Percentiles rank a stretch among this genome's conserved stretches.
Evolutionary conservation across 2,888 invertebrate genomes (phyloP).

Genomic region (Melieria omissa): DNA sequence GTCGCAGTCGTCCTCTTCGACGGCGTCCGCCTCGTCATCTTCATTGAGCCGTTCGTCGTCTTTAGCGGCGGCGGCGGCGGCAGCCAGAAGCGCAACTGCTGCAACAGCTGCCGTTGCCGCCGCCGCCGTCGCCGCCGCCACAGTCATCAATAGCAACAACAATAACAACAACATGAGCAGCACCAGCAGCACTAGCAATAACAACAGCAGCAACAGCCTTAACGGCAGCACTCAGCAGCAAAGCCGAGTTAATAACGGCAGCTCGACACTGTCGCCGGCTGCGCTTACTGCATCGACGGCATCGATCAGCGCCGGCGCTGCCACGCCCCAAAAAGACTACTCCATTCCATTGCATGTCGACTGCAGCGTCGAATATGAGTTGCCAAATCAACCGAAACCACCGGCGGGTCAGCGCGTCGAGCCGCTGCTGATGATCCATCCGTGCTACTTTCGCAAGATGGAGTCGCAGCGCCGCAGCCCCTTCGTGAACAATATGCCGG

Average conservation of each 20-base stretch:
- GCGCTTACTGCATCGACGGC: slow-evolving; percentile 20
- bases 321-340: slow-evolving; percentile 79
- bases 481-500: slow-evolving; percentile 85
- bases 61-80: slow-evolving; percentile 46
- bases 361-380: slow-evolving; percentile 91
- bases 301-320: slow-evolving; percentile 67
- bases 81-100: slow-evolving; percentile 38
- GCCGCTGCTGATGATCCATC: slow-evolving; percentile 89
- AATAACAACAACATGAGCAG: slow-evolving; percentile 38
- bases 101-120: slow-evolving; percentile 38
- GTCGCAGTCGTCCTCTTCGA: slow-evolving; percentile 32
- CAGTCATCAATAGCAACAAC: slow-evolving; percentile 47
- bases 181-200: slow-evolving; percentile 42
- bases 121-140: slow-evolving; percentile 45
- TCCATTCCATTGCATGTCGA: slow-evolving; percentile 88
- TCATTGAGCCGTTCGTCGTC: slow-evolving; percentile 34
- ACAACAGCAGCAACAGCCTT: slow-evolving; percentile 38
- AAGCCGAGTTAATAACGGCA: slow-evolving; percentile 25
- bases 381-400: slow-evolving; percentile 89
- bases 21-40: slow-evolving; percentile 24
- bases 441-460: slow-evolving; percentile 88
- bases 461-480: slow-evolving; percentile 85
- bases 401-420: slow-evolving; percentile 85
- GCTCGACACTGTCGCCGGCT: slow-evolving; percentile 35
- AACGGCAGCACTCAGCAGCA: slow-evolving; percentile 42